phyloP scores from a whole-genome alignment of 2,113 vertebrate genomes.

The Dasyornis broadbenti region DNA sequence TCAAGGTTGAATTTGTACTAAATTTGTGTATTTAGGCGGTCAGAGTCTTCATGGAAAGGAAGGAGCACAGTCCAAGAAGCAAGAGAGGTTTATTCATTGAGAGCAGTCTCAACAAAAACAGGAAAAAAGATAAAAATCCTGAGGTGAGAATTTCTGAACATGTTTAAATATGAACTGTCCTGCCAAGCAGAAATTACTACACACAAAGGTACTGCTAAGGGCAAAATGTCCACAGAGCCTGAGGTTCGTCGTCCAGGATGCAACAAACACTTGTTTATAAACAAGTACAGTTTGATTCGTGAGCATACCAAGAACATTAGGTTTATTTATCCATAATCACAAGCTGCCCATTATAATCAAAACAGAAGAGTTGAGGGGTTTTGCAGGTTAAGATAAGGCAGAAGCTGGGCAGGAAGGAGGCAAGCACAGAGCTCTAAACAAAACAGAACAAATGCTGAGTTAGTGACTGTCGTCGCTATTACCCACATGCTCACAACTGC shows the following conservation, averaged over 20 bases:
- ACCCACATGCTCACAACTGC: not conserved
- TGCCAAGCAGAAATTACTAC: not conserved
- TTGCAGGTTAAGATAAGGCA: not conserved
- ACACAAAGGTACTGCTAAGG: not conserved
- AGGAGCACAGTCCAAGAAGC: not conserved
- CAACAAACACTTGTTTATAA: not conserved
- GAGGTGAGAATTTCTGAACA: not conserved
- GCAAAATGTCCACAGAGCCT: not conserved
- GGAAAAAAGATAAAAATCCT: not conserved
- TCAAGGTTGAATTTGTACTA: not conserved
- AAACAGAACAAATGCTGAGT: not conserved
- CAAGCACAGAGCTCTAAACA: not conserved
- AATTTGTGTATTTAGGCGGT: not conserved
- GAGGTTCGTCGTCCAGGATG: not conserved
- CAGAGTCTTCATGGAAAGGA: not conserved
- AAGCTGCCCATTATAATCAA: not conserved
- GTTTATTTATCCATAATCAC: not conserved
- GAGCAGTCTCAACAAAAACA: not conserved
- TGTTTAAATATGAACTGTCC: not conserved
- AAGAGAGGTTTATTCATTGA: not conserved
- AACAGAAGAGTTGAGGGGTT: not conserved
- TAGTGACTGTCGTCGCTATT: not conserved
- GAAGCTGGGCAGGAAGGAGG: not conserved
- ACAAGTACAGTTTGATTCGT: not conserved
- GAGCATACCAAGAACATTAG: not conserved